A percentile compares a stretch with the other conserved stretches of the same genome.
Evolutionary conservation across 2,888 invertebrate species (phyloP).

Genomic region (Zeuzera pyrina): DNA sequence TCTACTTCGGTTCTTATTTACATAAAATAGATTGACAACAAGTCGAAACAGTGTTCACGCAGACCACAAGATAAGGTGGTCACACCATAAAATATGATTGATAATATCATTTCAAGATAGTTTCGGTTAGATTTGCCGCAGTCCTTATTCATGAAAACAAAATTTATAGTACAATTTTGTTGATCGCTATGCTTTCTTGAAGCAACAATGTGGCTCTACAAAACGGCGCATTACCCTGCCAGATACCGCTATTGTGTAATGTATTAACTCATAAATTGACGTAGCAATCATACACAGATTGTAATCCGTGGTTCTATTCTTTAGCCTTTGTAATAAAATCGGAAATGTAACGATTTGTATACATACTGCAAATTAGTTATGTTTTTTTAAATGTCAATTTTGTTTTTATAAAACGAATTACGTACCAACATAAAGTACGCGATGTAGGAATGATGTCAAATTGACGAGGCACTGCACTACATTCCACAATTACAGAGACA

Average conservation of each 20-base stretch:
- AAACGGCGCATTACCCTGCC: slow-evolving; percentile 23
- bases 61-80: slow-evolving; percentile 16
- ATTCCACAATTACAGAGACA: too few species aligned
- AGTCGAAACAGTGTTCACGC: too few species aligned
- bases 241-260: slow-evolving; percentile 36
- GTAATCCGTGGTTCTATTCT: neutral
- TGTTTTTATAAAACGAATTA: too few species aligned
- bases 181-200: slow-evolving; percentile 18
- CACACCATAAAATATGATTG: slow-evolving; percentile 16
- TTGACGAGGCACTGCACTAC: too few species aligned
- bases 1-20: too few species aligned
- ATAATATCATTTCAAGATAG: slow-evolving; percentile 18
- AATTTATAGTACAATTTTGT: slow-evolving; percentile 25
- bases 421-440: too few species aligned
- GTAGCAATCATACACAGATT: slow-evolving; percentile 25
- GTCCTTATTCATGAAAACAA: slow-evolving; percentile 14
- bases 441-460: too few species aligned
- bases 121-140: slow-evolving; percentile 19
- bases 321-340: too few species aligned
- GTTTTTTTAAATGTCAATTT: too few species aligned
- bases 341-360: too few species aligned
- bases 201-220: slow-evolving; percentile 28
- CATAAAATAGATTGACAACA: too few species aligned
- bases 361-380: too few species aligned
- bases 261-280: slow-evolving; percentile 39